Conservation (phyloP, 1,140 invertebrate species). For the Drosophila orosa region DNA sequence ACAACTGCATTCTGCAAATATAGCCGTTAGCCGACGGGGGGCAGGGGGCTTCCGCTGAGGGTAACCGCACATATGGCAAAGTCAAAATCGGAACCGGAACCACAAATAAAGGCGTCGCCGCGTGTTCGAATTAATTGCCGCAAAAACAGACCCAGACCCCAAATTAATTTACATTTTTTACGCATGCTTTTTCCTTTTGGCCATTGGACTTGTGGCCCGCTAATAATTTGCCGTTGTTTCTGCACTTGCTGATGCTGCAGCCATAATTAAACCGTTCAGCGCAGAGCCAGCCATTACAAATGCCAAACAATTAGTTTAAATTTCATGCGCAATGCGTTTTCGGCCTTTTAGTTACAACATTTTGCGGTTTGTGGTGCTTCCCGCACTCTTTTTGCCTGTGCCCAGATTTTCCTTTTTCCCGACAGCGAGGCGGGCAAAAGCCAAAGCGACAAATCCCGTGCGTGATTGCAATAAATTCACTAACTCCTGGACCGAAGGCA, state of each 20-base stretch:
- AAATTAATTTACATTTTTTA: conserved; percentile 56
- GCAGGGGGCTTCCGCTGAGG: conserved; percentile 20
- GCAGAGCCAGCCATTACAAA: conserved; percentile 72
- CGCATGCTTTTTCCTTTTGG: conserved; percentile 15
- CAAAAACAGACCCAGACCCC: conserved; percentile 66
- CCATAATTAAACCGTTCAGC: conserved; percentile 72
- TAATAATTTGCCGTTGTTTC: conserved; percentile 63
- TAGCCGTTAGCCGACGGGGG: conserved; percentile 1
- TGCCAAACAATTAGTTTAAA: conserved; percentile 77
- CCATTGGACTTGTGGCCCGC: conserved; percentile 53
- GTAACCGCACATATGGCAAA: conserved; percentile 78
- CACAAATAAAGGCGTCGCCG: conserved; percentile 49
- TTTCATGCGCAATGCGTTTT: conserved; percentile 65
- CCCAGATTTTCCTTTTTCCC: conserved; percentile 21
- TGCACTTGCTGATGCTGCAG: conserved; percentile 36
- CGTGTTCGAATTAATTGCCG: conserved; percentile 81
- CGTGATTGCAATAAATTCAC: conserved; percentile 77
- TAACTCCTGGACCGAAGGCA: conserved; percentile 27
- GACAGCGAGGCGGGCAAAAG: conserved; percentile 15
- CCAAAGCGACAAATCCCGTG: conserved; percentile 75
- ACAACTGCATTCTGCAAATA: conserved; percentile 32
- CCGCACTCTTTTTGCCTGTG: not conserved
- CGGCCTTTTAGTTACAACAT: conserved; percentile 51
- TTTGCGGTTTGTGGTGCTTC: conserved; percentile 48
- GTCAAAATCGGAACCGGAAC: conserved; percentile 49